phyloP scores from a whole-genome alignment of 1,140 invertebrate species.

The Nasonia giraulti region DNA sequence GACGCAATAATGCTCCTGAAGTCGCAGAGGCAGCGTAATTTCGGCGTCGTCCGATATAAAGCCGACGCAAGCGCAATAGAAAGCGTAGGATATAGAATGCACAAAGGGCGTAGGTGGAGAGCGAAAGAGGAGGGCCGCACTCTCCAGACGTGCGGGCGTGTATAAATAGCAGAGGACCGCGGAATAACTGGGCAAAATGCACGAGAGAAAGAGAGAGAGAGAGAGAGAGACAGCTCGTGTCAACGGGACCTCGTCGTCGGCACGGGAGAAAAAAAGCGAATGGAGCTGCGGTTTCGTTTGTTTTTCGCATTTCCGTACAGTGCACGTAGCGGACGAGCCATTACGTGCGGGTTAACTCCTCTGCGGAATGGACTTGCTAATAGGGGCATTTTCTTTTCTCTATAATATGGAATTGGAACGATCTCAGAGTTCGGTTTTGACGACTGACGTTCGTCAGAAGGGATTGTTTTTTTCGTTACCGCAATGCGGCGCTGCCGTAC shows the following conservation, averaged over 20 bases:
- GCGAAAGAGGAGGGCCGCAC: not conserved
- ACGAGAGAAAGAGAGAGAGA: not conserved
- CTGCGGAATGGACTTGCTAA: not conserved
- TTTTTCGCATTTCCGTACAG: not conserved
- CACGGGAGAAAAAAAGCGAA: not conserved
- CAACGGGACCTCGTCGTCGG: not conserved
- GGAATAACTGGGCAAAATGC: conserved; percentile 12
- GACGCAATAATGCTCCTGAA: conserved; percentile 12
- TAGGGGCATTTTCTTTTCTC: not conserved
- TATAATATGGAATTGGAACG: too few species aligned
- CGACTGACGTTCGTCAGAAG: too few species aligned
- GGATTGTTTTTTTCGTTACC: too few species aligned
- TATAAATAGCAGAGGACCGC: conserved; percentile 1
- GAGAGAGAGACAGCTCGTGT: not conserved
- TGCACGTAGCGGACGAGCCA: not conserved
- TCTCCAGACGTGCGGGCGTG: not conserved
- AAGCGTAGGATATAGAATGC: not conserved
- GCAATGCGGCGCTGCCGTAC: too few species aligned
- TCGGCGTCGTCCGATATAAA: conserved; percentile 18
- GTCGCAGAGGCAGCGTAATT: not conserved
- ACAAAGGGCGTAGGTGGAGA: conserved; percentile 6
- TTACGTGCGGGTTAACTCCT: not conserved
- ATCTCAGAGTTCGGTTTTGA: too few species aligned
- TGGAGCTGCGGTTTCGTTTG: not conserved
- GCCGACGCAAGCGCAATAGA: not conserved